Conservation (phyloP, 1,140 invertebrate species). For the Phthorimaea operculella region DNA sequence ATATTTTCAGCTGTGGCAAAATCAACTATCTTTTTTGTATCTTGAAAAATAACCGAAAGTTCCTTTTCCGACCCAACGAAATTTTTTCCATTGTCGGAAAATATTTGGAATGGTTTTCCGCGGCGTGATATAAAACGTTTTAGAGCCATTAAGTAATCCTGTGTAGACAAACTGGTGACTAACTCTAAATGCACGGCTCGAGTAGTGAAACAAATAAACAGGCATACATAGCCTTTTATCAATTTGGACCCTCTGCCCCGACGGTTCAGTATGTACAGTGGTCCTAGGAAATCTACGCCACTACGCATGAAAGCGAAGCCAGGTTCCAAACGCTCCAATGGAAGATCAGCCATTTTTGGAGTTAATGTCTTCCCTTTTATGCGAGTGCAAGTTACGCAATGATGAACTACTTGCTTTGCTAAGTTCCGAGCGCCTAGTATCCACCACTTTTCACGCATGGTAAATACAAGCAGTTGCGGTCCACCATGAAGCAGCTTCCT, state of each 20-base stretch:
- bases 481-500: neutral
- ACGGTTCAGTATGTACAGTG: slow-evolving; percentile 12
- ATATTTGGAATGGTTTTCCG: slow-evolving; percentile 12
- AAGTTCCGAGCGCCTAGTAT: neutral
- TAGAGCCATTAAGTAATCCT: slow-evolving; percentile 13
- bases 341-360: slow-evolving; percentile 5
- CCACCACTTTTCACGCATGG: slow-evolving; percentile 3
- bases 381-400: neutral
- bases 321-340: slow-evolving; percentile 16
- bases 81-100: slow-evolving; percentile 18
- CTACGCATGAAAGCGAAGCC: slow-evolving; percentile 18
- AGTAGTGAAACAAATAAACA: slow-evolving; percentile 11
- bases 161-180: slow-evolving; percentile 9
- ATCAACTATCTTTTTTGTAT: neutral
- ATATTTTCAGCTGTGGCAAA: neutral
- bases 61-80: slow-evolving; percentile 5
- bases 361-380: neutral
- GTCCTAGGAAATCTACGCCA: slow-evolving; percentile 26
- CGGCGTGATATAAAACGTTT: slow-evolving; percentile 20
- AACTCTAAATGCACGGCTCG: slow-evolving; percentile 7
- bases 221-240: slow-evolving; percentile 14
- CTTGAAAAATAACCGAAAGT: neutral
- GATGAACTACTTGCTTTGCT: neutral
- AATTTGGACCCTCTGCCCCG: slow-evolving; percentile 11
- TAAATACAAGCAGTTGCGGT: neutral